Conservation (phyloP, 1,140 invertebrate species). For the Epicauta chinensis region DNA sequence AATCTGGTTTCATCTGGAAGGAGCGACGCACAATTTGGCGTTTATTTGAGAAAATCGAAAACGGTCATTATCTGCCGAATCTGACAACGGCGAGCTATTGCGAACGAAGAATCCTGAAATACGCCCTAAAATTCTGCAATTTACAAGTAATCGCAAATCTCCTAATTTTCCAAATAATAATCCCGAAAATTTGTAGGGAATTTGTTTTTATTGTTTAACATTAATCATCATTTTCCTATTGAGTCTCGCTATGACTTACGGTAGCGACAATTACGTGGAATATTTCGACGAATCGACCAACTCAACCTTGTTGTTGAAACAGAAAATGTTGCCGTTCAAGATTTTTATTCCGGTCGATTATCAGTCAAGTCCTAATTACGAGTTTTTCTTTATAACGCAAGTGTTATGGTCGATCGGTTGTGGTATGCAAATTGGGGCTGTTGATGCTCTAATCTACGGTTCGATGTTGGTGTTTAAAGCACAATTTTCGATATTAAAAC, state of each 20-base stretch:
- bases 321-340: conserved; percentile 10
- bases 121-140: conserved; percentile 7
- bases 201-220: neutral
- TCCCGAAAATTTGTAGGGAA: neutral
- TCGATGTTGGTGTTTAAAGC: conserved; percentile 17
- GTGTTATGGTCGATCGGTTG: neutral
- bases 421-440: conserved; percentile 14
- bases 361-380: conserved; percentile 11
- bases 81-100: conserved; percentile 5
- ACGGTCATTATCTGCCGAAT: conserved; percentile 11
- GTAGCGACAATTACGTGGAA: neutral
- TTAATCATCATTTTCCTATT: neutral
- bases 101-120: conserved; percentile 10
- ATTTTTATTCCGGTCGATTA: conserved; percentile 13
- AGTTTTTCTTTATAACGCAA: conserved; percentile 8
- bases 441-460: conserved; percentile 17
- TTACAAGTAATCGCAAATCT: conserved; percentile 6
- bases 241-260: neutral
- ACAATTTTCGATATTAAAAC: conserved; percentile 18
- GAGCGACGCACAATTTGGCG: neutral
- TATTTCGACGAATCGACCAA: neutral
- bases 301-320: conserved; percentile 1
- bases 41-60: conserved; percentile 3
- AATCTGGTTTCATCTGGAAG: neutral
- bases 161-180: neutral